A percentile compares a stretch with the other conserved stretches of the same genome.
Evolutionary conservation across 2,797 vertebrate genomes (phyloP).

Genomic region (Gallirallus australis): DNA sequence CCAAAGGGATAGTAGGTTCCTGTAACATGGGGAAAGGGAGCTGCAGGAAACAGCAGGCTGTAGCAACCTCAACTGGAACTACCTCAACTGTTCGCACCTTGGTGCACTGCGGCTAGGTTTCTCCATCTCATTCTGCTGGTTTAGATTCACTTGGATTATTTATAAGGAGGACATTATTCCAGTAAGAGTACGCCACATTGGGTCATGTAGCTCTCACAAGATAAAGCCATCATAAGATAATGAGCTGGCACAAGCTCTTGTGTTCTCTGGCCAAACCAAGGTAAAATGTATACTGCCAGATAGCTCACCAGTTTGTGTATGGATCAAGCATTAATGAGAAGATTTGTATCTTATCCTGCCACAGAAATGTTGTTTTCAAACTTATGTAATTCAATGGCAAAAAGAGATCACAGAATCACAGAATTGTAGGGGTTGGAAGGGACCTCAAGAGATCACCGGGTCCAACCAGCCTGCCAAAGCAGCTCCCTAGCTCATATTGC

Average conservation of each 20-base stretch:
- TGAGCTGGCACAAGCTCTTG: background rate
- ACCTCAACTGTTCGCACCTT: accelerated
- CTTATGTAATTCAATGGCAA: background rate
- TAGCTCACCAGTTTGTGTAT: background rate
- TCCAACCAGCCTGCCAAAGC: too few species aligned
- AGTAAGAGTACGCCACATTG: background rate
- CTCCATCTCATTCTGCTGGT: background rate
- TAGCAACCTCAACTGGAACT: background rate
- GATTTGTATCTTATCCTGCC: background rate
- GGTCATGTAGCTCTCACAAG: background rate
- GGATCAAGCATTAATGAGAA: background rate
- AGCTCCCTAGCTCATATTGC: too few species aligned
- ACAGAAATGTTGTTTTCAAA: background rate
- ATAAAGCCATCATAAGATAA: background rate
- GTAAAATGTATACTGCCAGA: background rate
- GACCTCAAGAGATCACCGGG: too few species aligned
- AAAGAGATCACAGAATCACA: background rate
- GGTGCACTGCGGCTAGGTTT: background rate
- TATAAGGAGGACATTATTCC: background rate
- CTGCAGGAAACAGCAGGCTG: background rate
- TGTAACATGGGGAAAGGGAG: background rate
- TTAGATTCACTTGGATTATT: background rate
- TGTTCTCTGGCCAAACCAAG: background rate
- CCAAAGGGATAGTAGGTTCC: background rate
- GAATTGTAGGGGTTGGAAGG: too few species aligned